Evolutionary conservation across 2,113 vertebrate genomes (phyloP).

Genomic region (Psittacara wagleri): DNA sequence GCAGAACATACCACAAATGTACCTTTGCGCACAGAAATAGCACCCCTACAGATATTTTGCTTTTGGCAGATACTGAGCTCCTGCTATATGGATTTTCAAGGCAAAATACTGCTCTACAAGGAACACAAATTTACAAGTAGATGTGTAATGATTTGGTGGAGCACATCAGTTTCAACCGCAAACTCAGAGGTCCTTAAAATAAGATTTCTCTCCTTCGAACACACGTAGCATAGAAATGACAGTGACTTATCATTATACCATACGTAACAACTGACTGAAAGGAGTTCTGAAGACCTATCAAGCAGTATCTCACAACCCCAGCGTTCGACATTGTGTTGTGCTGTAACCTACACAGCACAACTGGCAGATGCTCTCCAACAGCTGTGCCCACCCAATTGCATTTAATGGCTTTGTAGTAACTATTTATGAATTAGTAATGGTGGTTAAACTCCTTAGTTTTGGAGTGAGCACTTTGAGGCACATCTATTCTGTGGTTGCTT

Average conservation of each 20-base stretch:
- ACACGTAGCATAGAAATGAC: not conserved
- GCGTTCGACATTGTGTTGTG: not conserved
- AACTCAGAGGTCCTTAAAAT: not conserved
- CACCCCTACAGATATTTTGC: not conserved
- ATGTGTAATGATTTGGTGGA: no score
- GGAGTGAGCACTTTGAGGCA: no score
- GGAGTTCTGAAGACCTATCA: not conserved
- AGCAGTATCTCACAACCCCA: not conserved
- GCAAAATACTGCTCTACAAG: rapidly evolving
- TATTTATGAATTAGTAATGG: not conserved
- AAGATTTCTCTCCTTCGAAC: not conserved
- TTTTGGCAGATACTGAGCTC: not conserved
- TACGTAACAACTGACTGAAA: not conserved
- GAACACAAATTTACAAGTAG: not conserved
- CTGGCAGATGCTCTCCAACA: not conserved
- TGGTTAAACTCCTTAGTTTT: not conserved
- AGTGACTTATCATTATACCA: not conserved
- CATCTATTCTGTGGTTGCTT: not conserved
- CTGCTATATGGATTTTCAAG: rapidly evolving
- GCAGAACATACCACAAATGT: not conserved
- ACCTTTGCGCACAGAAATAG: not conserved
- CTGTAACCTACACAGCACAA: not conserved
- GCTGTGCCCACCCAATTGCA: not conserved
- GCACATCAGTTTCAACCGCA: not conserved
- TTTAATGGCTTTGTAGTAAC: not conserved